A percentile compares a stretch with the other conserved stretches of the same genome.
Evolutionary conservation across 2,888 invertebrate species (phyloP).

Genomic region (Hybos culiciformis): DNA sequence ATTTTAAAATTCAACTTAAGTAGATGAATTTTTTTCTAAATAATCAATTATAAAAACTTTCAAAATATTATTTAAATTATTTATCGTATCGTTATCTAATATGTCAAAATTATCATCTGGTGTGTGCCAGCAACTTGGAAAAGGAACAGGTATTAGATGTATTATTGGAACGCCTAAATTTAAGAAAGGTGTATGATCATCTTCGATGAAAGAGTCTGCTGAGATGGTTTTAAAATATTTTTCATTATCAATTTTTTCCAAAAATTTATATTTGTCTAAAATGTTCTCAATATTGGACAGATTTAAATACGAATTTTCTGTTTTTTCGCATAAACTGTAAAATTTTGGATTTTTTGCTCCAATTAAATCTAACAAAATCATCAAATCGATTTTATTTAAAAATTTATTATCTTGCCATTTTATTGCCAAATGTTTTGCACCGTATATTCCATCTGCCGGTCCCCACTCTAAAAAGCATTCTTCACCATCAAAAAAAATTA

Average conservation of each 20-base stretch:
- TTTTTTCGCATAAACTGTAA: conserved; percentile 66
- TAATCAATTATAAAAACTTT: conserved; percentile 80
- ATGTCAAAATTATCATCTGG: conserved; percentile 58
- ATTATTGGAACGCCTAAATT: conserved; percentile 48
- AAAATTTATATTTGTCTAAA: conserved; percentile 42
- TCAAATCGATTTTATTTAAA: conserved; percentile 48
- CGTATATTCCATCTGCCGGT: conserved; percentile 83
- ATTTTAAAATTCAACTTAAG: no score
- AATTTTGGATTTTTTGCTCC: conserved; percentile 75
- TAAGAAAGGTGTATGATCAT: conserved; percentile 81
- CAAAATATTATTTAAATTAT: conserved; percentile 79
- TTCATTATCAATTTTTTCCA: conserved; percentile 43
- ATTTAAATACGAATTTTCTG: conserved; percentile 58
- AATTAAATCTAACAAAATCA: conserved; percentile 81
- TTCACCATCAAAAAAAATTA: conserved; percentile 96
- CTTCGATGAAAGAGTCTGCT: conserved; percentile 60
- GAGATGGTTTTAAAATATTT: conserved; percentile 54
- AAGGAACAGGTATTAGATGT: conserved; percentile 82
- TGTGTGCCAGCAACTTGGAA: conserved; percentile 88
- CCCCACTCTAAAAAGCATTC: conserved; percentile 89
- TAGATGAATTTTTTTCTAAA: no score
- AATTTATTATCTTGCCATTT: conserved; percentile 48
- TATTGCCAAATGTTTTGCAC: conserved; percentile 76
- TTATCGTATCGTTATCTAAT: conserved; percentile 68
- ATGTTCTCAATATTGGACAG: conserved; percentile 56